phyloP scores from a whole-genome alignment of 1,140 invertebrate genomes.

The Ladona fulva region DNA sequence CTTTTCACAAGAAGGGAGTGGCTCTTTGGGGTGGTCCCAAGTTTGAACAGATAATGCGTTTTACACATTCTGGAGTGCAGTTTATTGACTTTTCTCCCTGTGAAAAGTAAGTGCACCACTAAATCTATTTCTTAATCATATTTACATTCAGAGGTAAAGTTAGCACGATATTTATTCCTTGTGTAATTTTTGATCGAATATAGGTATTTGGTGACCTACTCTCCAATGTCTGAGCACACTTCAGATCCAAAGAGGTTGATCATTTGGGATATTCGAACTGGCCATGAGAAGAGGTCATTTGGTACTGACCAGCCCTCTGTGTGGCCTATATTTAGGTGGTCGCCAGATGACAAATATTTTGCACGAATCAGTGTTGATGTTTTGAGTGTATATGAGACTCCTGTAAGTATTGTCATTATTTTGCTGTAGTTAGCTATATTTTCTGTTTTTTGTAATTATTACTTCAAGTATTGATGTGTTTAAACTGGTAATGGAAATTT shows the following conservation, averaged over 20 bases:
- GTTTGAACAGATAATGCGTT: constrained; percentile 85
- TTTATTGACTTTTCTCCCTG: constrained; percentile 96
- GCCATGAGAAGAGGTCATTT: constrained; percentile 87
- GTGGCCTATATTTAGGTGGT: constrained; percentile 96
- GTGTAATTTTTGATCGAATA: too few relatives aligned
- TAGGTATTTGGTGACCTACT: constrained; percentile 85
- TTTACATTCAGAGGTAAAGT: not conserved
- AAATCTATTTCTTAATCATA: not conserved
- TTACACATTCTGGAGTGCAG: constrained; percentile 82
- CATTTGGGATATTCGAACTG: constrained; percentile 90
- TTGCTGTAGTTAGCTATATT: too few relatives aligned
- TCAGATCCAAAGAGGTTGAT: constrained; percentile 64
- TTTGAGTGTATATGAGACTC: constrained; percentile 92
- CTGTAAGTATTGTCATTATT: constrained; percentile 40
- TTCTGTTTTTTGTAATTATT: too few relatives aligned
- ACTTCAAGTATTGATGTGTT: too few relatives aligned
- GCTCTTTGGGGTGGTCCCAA: constrained; percentile 94
- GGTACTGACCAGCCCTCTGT: constrained; percentile 69
- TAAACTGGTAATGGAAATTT: too few relatives aligned
- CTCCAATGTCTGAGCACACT: constrained; percentile 57
- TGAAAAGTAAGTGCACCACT: constrained; percentile 59
- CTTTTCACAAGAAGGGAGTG: constrained; percentile 91
- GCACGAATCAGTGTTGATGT: constrained; percentile 76
- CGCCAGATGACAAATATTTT: constrained; percentile 93
- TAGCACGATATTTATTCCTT: not conserved